These are phyloP conservation scores for Lymantria dispar DNA, from an alignment of 2,888 invertebrate genomes.

Conservation along the genomic window DNA sequence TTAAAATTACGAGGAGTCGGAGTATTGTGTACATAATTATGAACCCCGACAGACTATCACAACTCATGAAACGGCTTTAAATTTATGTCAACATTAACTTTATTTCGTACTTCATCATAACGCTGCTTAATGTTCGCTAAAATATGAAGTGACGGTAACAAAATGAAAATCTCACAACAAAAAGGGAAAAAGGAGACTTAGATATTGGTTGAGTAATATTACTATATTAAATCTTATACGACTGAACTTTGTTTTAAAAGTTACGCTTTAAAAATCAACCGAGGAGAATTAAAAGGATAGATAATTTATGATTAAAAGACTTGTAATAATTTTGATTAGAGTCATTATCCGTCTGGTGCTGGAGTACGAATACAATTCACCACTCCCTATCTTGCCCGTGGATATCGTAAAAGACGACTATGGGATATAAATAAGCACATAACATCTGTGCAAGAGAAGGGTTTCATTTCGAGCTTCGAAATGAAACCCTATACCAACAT, in stretches of 20 bases:
- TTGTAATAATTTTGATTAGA: too few relatives aligned
- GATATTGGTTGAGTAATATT: neutral
- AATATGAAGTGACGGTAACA: conserved; percentile 7
- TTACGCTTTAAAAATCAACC: neutral
- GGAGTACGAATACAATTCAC: too few relatives aligned
- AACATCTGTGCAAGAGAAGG: too few relatives aligned
- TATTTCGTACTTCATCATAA: conserved; percentile 16
- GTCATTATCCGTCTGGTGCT: too few relatives aligned
- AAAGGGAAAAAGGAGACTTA: conserved; percentile 4
- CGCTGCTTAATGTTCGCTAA: conserved; percentile 1
- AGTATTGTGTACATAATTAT: conserved; percentile 7
- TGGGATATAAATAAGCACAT: too few relatives aligned
- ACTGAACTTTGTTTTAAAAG: neutral
- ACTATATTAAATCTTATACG: neutral
- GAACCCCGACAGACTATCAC: conserved; percentile 2
- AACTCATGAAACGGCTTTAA: conserved; percentile 9
- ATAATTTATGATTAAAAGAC: neutral
- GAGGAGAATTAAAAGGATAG: neutral
- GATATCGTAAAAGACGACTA: too few relatives aligned
- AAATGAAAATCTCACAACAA: conserved; percentile 1
- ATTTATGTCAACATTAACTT: conserved; percentile 17
- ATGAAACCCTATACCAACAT: too few relatives aligned
- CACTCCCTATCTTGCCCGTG: too few relatives aligned
- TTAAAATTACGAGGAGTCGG: neutral
- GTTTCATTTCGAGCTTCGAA: too few relatives aligned